A percentile compares a stretch with the other conserved stretches of the same genome.
These are phyloP conservation scores for Protonibea diacanthus DNA, from an alignment of 2,797 vertebrate species.

Conservation along the genomic window DNA sequence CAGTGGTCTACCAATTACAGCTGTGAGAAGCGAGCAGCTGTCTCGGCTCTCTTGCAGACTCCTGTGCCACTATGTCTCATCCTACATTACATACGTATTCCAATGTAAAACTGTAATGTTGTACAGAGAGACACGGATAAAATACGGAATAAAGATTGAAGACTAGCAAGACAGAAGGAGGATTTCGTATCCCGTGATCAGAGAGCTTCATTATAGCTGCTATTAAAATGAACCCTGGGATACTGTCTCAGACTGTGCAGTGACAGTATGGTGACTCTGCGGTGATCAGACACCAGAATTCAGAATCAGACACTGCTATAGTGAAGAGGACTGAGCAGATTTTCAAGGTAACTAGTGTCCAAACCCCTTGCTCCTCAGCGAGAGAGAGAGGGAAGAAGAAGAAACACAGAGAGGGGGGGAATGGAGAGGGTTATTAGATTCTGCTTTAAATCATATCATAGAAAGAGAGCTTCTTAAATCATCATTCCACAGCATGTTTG, in stretches of 20 bases:
- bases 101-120: constrained; percentile 60
- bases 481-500: constrained; percentile 13
- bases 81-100: constrained; percentile 61
- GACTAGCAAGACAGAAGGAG: constrained; percentile 8
- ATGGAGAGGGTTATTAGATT: constrained; percentile 51
- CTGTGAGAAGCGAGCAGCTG: constrained; percentile 73
- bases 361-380: constrained; percentile 23
- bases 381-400: constrained; percentile 33
- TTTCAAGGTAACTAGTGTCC: constrained; percentile 41
- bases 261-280: constrained; percentile 30
- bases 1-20: constrained; percentile 80
- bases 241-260: constrained; percentile 28
- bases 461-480: constrained; percentile 43
- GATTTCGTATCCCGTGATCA: constrained; percentile 51
- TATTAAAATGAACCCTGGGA: constrained; percentile 58
- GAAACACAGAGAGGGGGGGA: constrained; percentile 14
- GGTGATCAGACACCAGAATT: constrained; percentile 46
- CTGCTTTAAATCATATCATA: constrained; percentile 37
- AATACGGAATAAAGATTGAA: constrained; percentile 44
- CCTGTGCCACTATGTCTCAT: constrained; percentile 63
- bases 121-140: constrained; percentile 53
- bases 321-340: constrained; percentile 15
- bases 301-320: constrained; percentile 27
- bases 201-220: constrained; percentile 57
- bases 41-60: constrained; percentile 58